A percentile compares a stretch with the other conserved stretches of the same genome.
Evolutionary conservation across 2,888 invertebrate genomes (phyloP).

Genomic region (Hirtodrosophila alboralis): DNA sequence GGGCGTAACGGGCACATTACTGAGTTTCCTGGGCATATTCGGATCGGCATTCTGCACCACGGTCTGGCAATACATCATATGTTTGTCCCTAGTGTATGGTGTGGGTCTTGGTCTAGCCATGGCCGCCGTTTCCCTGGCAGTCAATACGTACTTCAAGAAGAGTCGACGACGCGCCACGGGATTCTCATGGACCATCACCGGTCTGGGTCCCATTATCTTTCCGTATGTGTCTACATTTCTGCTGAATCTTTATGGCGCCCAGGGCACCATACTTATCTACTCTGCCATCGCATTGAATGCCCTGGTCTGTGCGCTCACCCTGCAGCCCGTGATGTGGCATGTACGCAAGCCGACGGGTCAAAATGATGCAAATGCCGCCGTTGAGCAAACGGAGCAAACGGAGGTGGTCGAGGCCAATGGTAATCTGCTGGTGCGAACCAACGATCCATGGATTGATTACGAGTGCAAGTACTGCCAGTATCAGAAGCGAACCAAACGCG

Average conservation of each 20-base stretch:
- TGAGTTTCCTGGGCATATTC: slow-evolving; percentile 86
- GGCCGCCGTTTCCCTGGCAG: slow-evolving; percentile 88
- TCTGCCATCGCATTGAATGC: slow-evolving; percentile 88
- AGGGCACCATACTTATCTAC: slow-evolving; percentile 88
- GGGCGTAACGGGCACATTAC: slow-evolving; percentile 86
- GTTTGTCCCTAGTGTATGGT: slow-evolving; percentile 88
- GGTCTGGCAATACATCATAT: slow-evolving; percentile 87
- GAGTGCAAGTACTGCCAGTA: slow-evolving; percentile 81
- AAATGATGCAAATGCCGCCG: not conserved
- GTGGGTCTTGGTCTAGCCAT: slow-evolving; percentile 87
- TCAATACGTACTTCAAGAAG: slow-evolving; percentile 90
- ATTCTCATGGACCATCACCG: slow-evolving; percentile 89
- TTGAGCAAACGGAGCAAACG: slow-evolving; percentile 32
- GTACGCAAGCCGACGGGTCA: slow-evolving; percentile 84
- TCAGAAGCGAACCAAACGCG: slow-evolving; percentile 70
- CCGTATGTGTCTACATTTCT: slow-evolving; percentile 88
- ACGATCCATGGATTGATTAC: slow-evolving; percentile 66
- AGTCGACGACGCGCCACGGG: slow-evolving; percentile 89
- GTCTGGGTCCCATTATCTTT: slow-evolving; percentile 89
- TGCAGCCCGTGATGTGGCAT: slow-evolving; percentile 91
- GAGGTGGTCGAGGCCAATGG: slow-evolving; percentile 64
- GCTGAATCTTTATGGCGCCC: slow-evolving; percentile 87
- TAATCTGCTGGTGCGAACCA: slow-evolving; percentile 46
- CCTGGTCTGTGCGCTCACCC: slow-evolving; percentile 87
- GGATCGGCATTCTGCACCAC: slow-evolving; percentile 87